Base-by-base conservation (phyloP, 2,113 vertebrate species). In the Herpetotheres cachinnans region DNA sequence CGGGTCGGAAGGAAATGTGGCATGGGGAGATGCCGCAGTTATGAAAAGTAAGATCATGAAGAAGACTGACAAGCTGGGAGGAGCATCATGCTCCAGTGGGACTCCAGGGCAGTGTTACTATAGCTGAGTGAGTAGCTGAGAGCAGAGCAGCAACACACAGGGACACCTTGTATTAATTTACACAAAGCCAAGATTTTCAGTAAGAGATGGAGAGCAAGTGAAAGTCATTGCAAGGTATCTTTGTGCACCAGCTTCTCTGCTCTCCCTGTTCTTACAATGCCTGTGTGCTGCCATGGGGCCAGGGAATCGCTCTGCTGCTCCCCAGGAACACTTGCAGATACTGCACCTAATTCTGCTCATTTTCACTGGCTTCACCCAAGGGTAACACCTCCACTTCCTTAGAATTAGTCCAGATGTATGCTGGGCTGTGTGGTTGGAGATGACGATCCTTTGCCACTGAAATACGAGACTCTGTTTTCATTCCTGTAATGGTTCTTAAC, bases 191-290 rank as follows among this genome's bases (percentile, higher is more conserved):
- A n/a, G 76, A 13, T 56, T 38, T 87, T 5, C 55, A 10, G 7
- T 11, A 4, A 16, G 40, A 91, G 73, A 5, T 13, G 30, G 90
- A 46, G 55, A 67, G 24, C 65, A n/a, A 50, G 62, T 38, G 50
- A 47, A 76, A 87, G 71, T 26, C 84, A 9, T 19, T 36, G 67
- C 59, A 77, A 65, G 34, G 76, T 25, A 11, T 66, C 40, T 86
- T 47, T 82, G 62, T 69, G 70, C 54, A 15, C 21, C 74, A 65
- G 54, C 25, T 65, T 73, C 82, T 71, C n/a, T 72, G 55, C 63
- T 73, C n/a, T 59, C 20, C n/a, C 17, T 72, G 55, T 50, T 10
- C 49, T 24, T 13, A 26, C 0, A 0, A 56, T 19, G 6, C 32
- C 27, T 24, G 13, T 11, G 32, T n/a, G 81, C 84, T 67, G 50